These are phyloP conservation scores for Chaetogeoica ovagalla DNA, from an alignment of 2,888 invertebrate genomes.

Conservation along the genomic window DNA sequence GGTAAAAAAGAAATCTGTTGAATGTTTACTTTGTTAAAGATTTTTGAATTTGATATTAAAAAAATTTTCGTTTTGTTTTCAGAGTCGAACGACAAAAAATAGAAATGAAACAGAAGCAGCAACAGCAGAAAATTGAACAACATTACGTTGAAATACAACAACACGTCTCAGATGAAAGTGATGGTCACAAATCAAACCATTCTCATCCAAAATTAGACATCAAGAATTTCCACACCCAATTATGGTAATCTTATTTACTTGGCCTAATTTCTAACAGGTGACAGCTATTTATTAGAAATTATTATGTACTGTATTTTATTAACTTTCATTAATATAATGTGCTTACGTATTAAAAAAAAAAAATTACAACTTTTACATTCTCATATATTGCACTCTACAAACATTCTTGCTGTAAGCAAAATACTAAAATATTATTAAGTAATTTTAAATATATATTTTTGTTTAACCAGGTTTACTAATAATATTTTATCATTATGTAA, in stretches of 20 bases:
- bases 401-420: background rate
- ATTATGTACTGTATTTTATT: slow-evolving; percentile 23
- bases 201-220: slow-evolving; percentile 46
- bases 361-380: background rate
- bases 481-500: background rate
- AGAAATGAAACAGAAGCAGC: slow-evolving; percentile 6
- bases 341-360: slow-evolving; percentile 28
- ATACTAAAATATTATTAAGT: background rate
- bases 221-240: slow-evolving; percentile 47
- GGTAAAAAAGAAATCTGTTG: background rate
- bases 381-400: slow-evolving; percentile 9
- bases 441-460: background rate
- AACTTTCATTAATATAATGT: slow-evolving; percentile 21
- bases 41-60: background rate
- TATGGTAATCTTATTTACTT: slow-evolving; percentile 33
- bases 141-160: slow-evolving; percentile 19
- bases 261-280: slow-evolving; percentile 23
- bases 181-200: slow-evolving; percentile 6
- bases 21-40: background rate
- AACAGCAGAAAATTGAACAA: slow-evolving; percentile 16
- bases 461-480: slow-evolving; percentile 9
- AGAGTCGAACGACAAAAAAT: slow-evolving; percentile 17
- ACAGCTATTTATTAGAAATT: slow-evolving; percentile 31
- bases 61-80: background rate
- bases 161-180: slow-evolving; percentile 7